These are phyloP conservation scores for Rhinoraja longicauda DNA, from an alignment of 2,797 vertebrate species.

Conservation along the genomic window DNA sequence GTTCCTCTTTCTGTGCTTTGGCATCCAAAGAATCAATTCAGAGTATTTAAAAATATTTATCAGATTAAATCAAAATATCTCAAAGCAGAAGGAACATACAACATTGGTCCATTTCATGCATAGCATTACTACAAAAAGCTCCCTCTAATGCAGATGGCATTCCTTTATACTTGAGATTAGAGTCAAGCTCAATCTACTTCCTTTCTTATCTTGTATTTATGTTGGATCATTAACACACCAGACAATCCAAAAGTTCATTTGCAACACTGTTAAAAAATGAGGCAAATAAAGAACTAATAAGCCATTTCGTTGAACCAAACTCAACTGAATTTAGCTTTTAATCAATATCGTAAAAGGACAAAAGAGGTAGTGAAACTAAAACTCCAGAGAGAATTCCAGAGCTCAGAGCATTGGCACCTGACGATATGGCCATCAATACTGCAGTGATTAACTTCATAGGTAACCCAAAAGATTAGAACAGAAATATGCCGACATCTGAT, in stretches of 20 bases:
- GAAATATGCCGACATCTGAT: background rate
- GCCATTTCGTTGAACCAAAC: too few species aligned
- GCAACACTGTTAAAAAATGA: too few species aligned
- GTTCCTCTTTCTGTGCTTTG: background rate
- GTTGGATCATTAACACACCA: too few species aligned
- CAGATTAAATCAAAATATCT: background rate
- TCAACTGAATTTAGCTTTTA: background rate
- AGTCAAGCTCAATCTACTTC: background rate
- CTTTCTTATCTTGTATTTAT: too few species aligned
- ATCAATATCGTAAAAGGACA: background rate
- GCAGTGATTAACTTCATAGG: background rate
- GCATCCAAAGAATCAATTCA: background rate
- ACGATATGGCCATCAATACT: background rate
- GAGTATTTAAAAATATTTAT: background rate
- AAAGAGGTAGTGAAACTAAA: too few species aligned
- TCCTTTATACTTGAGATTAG: background rate
- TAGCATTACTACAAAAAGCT: background rate
- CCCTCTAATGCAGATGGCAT: background rate
- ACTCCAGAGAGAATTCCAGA: background rate
- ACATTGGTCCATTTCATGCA: background rate
- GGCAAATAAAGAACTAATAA: too few species aligned
- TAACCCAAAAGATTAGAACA: background rate
- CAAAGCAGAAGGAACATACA: background rate
- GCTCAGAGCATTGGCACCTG: background rate
- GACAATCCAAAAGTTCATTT: too few species aligned